Percentiles rank a stretch among this genome's conserved stretches.
Conservation (phyloP, 2,888 invertebrate species). For the Nudaria mundana region DNA sequence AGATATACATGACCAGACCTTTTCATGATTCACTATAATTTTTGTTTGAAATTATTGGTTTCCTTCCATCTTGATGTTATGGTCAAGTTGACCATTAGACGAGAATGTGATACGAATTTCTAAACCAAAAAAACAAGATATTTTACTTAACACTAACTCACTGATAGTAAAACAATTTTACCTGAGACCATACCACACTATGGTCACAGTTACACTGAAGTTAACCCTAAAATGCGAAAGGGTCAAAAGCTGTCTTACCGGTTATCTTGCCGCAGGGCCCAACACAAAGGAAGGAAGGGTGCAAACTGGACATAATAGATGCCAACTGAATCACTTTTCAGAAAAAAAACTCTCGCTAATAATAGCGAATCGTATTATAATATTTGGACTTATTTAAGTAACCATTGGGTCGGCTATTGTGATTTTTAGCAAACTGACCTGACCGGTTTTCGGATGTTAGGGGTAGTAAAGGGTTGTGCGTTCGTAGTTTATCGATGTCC, state of each 20-base stretch:
- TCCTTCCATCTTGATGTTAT: too few species aligned
- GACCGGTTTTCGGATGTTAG: constrained; percentile 67
- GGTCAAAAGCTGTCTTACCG: constrained; percentile 80
- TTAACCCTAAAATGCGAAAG: constrained; percentile 59
- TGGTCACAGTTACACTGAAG: constrained; percentile 68
- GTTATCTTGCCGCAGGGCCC: constrained; percentile 69
- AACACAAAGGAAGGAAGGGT: constrained; percentile 66
- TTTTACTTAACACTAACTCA: constrained; percentile 8
- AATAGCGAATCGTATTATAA: constrained; percentile 66
- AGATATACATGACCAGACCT: too few species aligned
- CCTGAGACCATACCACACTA: constrained; percentile 29
- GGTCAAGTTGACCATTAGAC: too few species aligned
- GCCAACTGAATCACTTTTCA: constrained; percentile 38
- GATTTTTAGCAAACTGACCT: constrained; percentile 74
- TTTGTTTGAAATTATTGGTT: too few species aligned
- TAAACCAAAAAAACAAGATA: neutral
- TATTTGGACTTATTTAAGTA: constrained; percentile 81
- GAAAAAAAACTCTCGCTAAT: constrained; percentile 59
- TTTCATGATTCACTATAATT: too few species aligned
- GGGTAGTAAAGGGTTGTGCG: constrained; percentile 28
- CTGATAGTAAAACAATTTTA: constrained; percentile 4
- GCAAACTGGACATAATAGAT: constrained; percentile 71
- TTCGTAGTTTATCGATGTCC: neutral
- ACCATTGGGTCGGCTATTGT: constrained; percentile 74
- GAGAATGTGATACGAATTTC: too few species aligned